Percentiles rank a stretch among this genome's conserved stretches.
These are phyloP conservation scores for Bibio marci DNA, from an alignment of 2,888 invertebrate genomes.

Conservation along the genomic window DNA sequence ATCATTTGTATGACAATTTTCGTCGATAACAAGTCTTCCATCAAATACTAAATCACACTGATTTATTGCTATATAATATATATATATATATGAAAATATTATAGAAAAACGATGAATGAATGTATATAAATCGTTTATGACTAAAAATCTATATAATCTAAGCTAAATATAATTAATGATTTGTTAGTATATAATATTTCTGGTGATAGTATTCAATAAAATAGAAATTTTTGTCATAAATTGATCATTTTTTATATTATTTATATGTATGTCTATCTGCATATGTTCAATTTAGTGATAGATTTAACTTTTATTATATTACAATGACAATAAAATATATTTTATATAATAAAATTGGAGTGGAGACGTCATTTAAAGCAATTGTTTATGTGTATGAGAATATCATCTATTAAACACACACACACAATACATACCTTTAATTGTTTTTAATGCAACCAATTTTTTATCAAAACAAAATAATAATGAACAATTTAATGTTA, in stretches of 20 bases:
- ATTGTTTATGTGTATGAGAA: background rate
- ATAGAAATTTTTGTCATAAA: too few relatives aligned
- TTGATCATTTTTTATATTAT: too few relatives aligned
- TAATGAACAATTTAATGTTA: constrained; percentile 17
- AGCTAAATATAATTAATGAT: too few relatives aligned
- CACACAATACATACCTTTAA: constrained; percentile 13
- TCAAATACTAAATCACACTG: constrained; percentile 40
- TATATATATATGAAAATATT: constrained; percentile 4
- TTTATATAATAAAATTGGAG: background rate
- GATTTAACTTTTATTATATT: too few relatives aligned
- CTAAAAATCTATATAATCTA: background rate
- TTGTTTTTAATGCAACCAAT: constrained; percentile 16
- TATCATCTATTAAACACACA: too few relatives aligned
- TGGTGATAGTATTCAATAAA: too few relatives aligned
- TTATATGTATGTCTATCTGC: too few relatives aligned
- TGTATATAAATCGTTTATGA: too few relatives aligned
- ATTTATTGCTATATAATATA: constrained; percentile 32
- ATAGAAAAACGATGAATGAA: background rate
- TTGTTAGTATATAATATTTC: too few relatives aligned
- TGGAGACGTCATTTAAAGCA: background rate
- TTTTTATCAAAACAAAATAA: constrained; percentile 20
- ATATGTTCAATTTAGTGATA: too few relatives aligned
- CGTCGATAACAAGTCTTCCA: constrained; percentile 43
- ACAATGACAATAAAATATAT: too few relatives aligned
- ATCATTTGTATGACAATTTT: constrained; percentile 45